Conservation (phyloP, 2,888 invertebrate genomes). For the Phlogophora meticulosa region DNA sequence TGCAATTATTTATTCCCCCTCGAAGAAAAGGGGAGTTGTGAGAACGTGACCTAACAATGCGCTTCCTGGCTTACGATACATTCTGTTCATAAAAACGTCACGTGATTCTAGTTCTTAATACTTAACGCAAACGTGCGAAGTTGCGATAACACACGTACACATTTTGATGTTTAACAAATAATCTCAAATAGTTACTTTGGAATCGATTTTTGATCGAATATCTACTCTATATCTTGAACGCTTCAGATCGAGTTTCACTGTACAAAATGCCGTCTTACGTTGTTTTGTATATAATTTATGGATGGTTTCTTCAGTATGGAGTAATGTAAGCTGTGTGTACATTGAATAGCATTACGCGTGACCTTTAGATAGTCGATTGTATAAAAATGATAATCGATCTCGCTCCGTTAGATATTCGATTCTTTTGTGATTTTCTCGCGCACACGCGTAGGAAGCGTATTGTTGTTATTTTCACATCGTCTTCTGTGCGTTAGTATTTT, state of each 20-base stretch:
- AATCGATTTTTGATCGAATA: conserved; percentile 60
- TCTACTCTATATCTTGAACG: conserved; percentile 55
- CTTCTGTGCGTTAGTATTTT: conserved; percentile 47
- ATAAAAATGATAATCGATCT: conserved; percentile 89
- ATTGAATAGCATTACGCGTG: conserved; percentile 89
- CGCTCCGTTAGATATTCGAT: conserved; percentile 81
- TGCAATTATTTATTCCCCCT: conserved; percentile 91
- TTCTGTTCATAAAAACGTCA: conserved; percentile 75
- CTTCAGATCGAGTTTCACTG: conserved; percentile 66
- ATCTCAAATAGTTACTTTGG: conserved; percentile 78
- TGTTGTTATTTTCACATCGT: conserved; percentile 67
- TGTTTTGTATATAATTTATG: conserved; percentile 70
- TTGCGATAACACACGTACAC: conserved; percentile 74
- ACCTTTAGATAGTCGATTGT: conserved; percentile 88
- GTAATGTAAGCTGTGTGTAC: conserved; percentile 78
- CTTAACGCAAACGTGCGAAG: conserved; percentile 74
- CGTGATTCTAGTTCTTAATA: conserved; percentile 81
- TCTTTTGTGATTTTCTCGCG: conserved; percentile 80
- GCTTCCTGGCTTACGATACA: conserved; percentile 90
- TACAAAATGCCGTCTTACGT: conserved; percentile 46
- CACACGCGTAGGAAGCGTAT: conserved; percentile 63
- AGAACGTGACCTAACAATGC: conserved; percentile 91
- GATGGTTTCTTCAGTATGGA: conserved; percentile 84
- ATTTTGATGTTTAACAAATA: conserved; percentile 82
- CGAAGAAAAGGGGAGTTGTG: conserved; percentile 91